Base-by-base conservation (phyloP, 2,113 vertebrate species). In the Barbus barbus region DNA sequence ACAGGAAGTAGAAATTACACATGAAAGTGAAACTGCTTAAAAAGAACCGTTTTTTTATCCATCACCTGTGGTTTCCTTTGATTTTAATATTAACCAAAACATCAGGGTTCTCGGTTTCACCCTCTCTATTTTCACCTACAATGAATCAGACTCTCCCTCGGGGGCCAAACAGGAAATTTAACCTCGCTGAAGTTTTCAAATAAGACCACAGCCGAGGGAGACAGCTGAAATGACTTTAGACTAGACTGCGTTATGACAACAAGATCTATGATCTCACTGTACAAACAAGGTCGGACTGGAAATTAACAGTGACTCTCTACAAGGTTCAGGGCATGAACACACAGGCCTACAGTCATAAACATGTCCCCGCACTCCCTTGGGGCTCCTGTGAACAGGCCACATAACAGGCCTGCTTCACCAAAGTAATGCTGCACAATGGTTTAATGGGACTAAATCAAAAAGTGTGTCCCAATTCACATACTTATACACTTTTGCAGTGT, bases 241-340 rank as follows among this genome's bases (percentile, higher is more conserved):
- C 48, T 13, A 71, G 81, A 76, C 9, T 56, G 13, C 24, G 14
- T 74, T 81, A 86, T 81, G 78, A 86, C 82, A 81, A 86, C 38
- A 81, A 75, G 71, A 41, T 87, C 60, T 63, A 51, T 84, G 82
- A 84, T 60, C 78, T 84, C 38, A 78, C 63, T 24, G 61, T 67
- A 69, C 65, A 87, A 85, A 87, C 80, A 84, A 83, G 72, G 72
- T 36, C 38, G 73, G 60, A 83, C 81, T 84, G 87, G 72, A 81
- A 88, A 88, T 78, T 24, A 86, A 77, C 84, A 44, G 71, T 18
- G 75, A 67, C 48, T n/a, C 82, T 60, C 69, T 13, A 73, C 76
- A 33, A 67, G 51, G 81, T 78, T 80, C 76, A 74, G 67, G 72
- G 20, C 81, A 74, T 48, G 73, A 84, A 56, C 79, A 82, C 84